A percentile compares a stretch with the other conserved stretches of the same genome.
These are phyloP conservation scores for Lycophotia porphyrea DNA, from an alignment of 2,888 invertebrate species.

Conservation along the genomic window DNA sequence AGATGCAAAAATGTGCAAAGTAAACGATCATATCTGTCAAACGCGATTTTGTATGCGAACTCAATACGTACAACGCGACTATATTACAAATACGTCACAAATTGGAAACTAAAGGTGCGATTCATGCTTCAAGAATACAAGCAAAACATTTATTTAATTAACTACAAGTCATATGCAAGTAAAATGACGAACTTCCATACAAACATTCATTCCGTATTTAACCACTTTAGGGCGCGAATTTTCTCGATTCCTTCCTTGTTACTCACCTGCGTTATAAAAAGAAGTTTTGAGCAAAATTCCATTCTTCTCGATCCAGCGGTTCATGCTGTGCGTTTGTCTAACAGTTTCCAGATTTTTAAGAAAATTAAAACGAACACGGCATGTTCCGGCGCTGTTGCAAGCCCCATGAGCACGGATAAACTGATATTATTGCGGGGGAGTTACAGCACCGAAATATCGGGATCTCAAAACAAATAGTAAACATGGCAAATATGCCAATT, in stretches of 20 bases:
- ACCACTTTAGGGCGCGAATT: background rate
- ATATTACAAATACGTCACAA: slow-evolving; percentile 32
- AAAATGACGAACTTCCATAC: background rate
- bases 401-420: too few species aligned
- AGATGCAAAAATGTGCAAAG: slow-evolving; percentile 46
- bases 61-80: slow-evolving; percentile 22
- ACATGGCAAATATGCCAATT: too few species aligned
- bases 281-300: background rate
- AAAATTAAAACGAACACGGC: background rate
- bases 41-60: slow-evolving; percentile 36
- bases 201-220: background rate
- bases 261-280: background rate
- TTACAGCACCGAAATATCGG: too few species aligned
- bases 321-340: background rate
- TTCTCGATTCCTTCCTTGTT: background rate
- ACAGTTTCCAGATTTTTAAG: background rate
- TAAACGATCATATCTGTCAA: slow-evolving; percentile 51
- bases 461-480: too few species aligned
- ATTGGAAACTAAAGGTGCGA: slow-evolving; percentile 19
- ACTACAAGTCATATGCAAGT: background rate
- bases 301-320: background rate
- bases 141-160: slow-evolving; percentile 5
- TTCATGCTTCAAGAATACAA: background rate
- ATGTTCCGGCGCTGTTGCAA: too few species aligned
- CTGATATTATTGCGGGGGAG: too few species aligned